Conservation (phyloP, 2,113 vertebrate genomes). For the Lontra canadensis region DNA sequence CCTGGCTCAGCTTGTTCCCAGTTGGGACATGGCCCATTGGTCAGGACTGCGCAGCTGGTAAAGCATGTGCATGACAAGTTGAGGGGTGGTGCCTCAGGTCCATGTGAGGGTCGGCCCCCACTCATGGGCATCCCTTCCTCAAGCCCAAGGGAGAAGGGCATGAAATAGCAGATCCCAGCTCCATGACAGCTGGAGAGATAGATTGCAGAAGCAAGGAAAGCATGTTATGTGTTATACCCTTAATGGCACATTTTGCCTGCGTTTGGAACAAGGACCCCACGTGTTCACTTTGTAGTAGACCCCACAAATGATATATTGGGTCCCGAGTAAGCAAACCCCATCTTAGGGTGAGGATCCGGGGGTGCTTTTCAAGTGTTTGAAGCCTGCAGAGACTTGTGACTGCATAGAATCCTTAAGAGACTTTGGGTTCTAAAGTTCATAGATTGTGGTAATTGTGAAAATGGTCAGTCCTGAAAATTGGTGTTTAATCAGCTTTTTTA, state of each 20-base stretch:
- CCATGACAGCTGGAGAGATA: not conserved
- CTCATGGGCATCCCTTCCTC: not conserved
- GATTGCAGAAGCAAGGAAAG: not conserved
- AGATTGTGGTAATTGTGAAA: not conserved
- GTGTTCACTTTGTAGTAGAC: not conserved
- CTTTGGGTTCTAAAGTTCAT: not conserved
- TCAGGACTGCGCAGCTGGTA: not conserved
- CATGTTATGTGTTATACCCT: not conserved
- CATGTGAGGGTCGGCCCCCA: not conserved
- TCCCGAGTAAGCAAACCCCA: not conserved
- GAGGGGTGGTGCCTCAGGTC: not conserved
- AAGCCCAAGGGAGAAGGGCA: not conserved
- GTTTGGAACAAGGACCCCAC: not conserved
- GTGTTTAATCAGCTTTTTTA: not conserved
- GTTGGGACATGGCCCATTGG: not conserved
- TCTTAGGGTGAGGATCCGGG: not conserved
- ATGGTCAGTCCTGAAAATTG: not conserved
- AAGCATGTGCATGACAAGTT: too few species aligned
- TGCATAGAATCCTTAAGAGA: not conserved
- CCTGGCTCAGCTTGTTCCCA: not conserved
- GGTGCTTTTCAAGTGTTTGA: not conserved
- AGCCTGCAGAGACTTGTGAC: not conserved
- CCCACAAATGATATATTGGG: not conserved
- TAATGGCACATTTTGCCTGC: not conserved
- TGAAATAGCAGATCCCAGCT: not conserved